Evolutionary conservation across 1,140 invertebrate genomes (phyloP).

Genomic region (Condylostylus longicornis): DNA sequence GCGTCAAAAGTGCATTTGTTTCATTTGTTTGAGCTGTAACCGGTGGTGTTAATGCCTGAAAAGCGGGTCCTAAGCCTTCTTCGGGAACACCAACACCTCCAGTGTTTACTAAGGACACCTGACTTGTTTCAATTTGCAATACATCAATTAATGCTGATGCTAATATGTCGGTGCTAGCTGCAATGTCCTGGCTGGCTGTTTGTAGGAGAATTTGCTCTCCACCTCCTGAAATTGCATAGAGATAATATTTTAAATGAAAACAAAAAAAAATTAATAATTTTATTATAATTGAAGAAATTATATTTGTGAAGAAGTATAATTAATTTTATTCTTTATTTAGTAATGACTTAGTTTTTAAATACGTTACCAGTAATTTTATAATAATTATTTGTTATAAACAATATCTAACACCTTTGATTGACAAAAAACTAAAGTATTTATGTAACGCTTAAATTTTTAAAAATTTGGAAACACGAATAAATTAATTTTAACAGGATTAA

Average conservation of each 20-base stretch:
- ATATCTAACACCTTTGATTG: too few relatives aligned
- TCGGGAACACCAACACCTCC: slow-evolving; percentile 3
- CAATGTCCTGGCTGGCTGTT: not conserved
- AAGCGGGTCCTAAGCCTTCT: slow-evolving; percentile 2
- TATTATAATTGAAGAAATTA: not conserved
- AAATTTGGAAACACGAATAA: too few relatives aligned
- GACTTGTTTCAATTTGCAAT: slow-evolving; percentile 19
- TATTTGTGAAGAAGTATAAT: too few relatives aligned
- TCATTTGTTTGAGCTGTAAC: slow-evolving; percentile 33
- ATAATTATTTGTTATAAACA: too few relatives aligned
- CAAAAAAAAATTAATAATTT: not conserved
- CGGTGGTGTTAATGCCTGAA: slow-evolving; percentile 16
- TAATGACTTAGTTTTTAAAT: too few relatives aligned
- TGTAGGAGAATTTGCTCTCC: not conserved
- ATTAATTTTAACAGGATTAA: too few relatives aligned
- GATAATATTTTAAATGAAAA: not conserved
- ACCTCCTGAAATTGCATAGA: not conserved
- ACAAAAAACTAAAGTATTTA: too few relatives aligned
- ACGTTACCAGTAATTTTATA: too few relatives aligned
- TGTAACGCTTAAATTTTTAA: too few relatives aligned
- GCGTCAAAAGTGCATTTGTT: slow-evolving; percentile 55
- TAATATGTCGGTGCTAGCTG: slow-evolving; percentile 41
- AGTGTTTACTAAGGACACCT: slow-evolving; percentile 6
- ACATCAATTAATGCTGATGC: slow-evolving; percentile 44
- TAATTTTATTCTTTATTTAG: too few relatives aligned